A percentile compares a stretch with the other conserved stretches of the same genome.
Conservation (phyloP, 2,113 vertebrate species). For the Mesitornis unicolor region DNA sequence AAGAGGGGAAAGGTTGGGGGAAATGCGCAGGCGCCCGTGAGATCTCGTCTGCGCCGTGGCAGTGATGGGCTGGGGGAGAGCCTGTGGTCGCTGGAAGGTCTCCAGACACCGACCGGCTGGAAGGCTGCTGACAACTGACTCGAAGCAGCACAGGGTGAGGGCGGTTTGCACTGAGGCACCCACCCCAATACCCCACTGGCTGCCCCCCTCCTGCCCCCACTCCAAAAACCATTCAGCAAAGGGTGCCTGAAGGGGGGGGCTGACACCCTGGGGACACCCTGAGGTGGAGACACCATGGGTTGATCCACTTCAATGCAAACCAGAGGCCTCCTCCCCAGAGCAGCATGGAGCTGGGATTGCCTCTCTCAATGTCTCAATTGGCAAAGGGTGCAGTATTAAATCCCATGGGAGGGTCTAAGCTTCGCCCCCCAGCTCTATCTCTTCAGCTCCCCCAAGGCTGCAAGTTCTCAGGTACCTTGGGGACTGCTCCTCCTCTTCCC, state of each 20-base stretch:
- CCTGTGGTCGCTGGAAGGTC: conserved; percentile 35
- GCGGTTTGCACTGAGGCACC: neutral
- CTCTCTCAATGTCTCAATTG: neutral
- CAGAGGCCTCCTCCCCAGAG: neutral
- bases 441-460: neutral
- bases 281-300: neutral
- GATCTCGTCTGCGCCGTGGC: neutral
- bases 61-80: conserved; percentile 46
- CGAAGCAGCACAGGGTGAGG: neutral
- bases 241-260: neutral
- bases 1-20: neutral
- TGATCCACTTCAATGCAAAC: neutral
- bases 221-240: neutral
- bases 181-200: neutral
- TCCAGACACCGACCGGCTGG: conserved; percentile 26
- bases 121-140: conserved; percentile 22
- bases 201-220: neutral
- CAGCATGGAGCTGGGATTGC: neutral
- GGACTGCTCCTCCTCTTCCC: conserved; percentile 37
- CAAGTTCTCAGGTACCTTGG: neutral
- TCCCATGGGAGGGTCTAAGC: neutral
- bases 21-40: neutral
- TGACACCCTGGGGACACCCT: neutral
- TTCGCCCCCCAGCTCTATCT: neutral
- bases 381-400: neutral